Conservation (phyloP, 2,113 vertebrate genomes). For the Lepus timidus region DNA sequence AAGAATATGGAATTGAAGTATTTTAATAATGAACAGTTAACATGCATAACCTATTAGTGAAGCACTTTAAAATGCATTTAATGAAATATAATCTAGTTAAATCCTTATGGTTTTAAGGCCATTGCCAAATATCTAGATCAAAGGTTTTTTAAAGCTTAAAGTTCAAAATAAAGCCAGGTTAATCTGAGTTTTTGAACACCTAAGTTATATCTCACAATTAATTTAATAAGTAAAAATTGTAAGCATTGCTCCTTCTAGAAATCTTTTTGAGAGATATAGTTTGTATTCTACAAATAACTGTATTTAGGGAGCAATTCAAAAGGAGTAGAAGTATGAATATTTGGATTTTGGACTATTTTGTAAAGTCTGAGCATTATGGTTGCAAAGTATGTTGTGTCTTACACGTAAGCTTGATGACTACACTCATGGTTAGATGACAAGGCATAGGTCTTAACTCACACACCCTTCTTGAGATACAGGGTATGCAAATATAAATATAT, state of each 20-base stretch:
- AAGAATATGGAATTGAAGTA: conserved; percentile 24
- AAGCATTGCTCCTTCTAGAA: not conserved
- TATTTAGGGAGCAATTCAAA: conserved; percentile 30
- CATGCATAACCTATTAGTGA: conserved; percentile 3
- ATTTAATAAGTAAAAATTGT: conserved; percentile 22
- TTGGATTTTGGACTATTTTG: conserved; percentile 45
- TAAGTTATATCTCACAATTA: conserved; percentile 56
- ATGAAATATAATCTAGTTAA: conserved; percentile 44
- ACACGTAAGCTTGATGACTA: not conserved
- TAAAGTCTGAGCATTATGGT: conserved; percentile 19
- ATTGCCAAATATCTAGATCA: conserved; percentile 54
- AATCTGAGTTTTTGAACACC: conserved; percentile 45
- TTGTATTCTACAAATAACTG: conserved; percentile 35
- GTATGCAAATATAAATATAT: not conserved
- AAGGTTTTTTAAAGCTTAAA: conserved; percentile 42
- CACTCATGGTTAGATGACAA: not conserved
- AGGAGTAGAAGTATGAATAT: not conserved
- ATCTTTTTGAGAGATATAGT: not conserved
- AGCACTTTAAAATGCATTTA: conserved; percentile 15
- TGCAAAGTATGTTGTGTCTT: not conserved
- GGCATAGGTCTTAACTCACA: not conserved
- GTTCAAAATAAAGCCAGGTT: conserved; percentile 42
- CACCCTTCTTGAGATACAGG: conserved; percentile 10
- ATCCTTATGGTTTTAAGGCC: conserved; percentile 39
- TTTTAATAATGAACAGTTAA: conserved; percentile 34